phyloP scores from a whole-genome alignment of 2,113 vertebrate species.

The Semicossyphus pulcher region DNA sequence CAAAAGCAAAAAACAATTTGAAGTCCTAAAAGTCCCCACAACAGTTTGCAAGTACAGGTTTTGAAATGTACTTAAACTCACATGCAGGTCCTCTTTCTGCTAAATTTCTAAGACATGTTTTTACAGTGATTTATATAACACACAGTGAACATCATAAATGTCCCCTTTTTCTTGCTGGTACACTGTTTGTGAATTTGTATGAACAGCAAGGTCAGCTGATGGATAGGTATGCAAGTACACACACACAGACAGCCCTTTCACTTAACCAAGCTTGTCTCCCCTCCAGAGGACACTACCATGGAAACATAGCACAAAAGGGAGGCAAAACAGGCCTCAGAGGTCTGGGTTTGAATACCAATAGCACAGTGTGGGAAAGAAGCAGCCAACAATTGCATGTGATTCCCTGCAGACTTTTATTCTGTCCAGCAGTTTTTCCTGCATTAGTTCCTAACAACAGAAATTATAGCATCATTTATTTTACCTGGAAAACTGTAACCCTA shows the following conservation, averaged over 20 bases:
- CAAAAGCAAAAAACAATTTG: no score
- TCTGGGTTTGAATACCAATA: constrained; percentile 59
- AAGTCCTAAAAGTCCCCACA: no score
- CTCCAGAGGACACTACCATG: constrained; percentile 42
- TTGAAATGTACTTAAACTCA: no score
- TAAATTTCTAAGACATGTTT: not conserved
- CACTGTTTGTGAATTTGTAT: not conserved
- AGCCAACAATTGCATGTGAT: constrained; percentile 33
- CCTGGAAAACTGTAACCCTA: not conserved
- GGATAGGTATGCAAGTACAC: not conserved
- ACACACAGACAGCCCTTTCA: constrained; percentile 19
- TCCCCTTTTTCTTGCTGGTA: no score
- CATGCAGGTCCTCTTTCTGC: no score
- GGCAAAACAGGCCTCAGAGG: constrained; percentile 40
- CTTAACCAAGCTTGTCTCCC: constrained; percentile 16
- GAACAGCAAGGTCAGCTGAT: not conserved
- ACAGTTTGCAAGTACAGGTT: no score
- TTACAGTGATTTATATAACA: no score
- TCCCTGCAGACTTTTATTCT: constrained; percentile 50
- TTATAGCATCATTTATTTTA: not conserved
- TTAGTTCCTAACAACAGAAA: not conserved
- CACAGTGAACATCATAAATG: no score
- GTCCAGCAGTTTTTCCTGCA: not conserved
- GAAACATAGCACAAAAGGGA: constrained; percentile 60
- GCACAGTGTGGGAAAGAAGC: constrained; percentile 58